Conservation (phyloP, 2,113 vertebrate genomes). For the Malurus alboscapulatus region DNA sequence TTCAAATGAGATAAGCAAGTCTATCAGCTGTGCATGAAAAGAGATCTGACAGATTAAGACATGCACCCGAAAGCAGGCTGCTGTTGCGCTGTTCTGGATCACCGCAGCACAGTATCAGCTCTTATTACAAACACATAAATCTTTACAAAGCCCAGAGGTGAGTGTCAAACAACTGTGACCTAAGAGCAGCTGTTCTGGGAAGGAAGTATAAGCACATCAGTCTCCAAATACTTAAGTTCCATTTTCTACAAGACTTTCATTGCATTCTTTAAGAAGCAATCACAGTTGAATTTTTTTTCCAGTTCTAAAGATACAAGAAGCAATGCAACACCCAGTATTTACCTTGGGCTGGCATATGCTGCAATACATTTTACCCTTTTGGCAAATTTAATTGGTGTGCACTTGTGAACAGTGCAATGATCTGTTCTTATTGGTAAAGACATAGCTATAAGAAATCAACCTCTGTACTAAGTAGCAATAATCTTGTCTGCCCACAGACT, state of each 20-base stretch:
- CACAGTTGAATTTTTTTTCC: background rate
- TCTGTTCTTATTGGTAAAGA: background rate
- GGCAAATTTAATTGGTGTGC: background rate
- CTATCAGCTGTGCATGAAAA: background rate
- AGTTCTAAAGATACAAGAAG: background rate
- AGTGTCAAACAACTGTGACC: background rate
- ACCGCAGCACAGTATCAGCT: background rate
- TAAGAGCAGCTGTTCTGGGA: background rate
- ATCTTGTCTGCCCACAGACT: background rate
- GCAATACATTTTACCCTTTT: background rate
- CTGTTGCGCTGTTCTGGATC: background rate
- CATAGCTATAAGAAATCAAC: background rate
- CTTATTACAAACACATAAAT: background rate
- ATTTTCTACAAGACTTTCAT: background rate
- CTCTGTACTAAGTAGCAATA: background rate
- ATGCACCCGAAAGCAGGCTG: background rate
- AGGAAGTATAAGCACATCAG: background rate
- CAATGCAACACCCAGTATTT: background rate
- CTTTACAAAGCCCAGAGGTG: slow-evolving; percentile 7
- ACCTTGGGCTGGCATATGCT: background rate
- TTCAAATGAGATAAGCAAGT: background rate
- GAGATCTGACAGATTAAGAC: background rate
- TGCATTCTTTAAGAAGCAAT: background rate
- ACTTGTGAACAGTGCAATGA: background rate
- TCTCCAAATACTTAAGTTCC: background rate